phyloP scores from a whole-genome alignment of 1,140 invertebrate species.

The Micrasema longulum region DNA sequence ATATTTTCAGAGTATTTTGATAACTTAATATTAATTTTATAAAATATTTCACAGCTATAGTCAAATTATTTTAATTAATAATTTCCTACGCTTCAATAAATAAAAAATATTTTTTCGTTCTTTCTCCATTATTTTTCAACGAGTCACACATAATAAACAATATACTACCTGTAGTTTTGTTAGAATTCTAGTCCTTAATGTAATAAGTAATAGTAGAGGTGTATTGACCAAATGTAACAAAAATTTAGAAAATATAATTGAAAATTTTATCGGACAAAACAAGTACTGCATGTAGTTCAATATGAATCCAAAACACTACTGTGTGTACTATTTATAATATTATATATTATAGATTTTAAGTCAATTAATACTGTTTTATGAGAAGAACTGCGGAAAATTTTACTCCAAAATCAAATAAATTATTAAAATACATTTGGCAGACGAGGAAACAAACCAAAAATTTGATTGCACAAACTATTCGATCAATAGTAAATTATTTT shows the following conservation, averaged over 20 bases:
- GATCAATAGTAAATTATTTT: not conserved
- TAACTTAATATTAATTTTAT: slow-evolving; percentile 23
- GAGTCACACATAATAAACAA: too few species aligned
- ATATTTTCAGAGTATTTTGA: slow-evolving; percentile 32
- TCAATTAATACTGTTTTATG: too few species aligned
- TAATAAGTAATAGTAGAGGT: too few species aligned
- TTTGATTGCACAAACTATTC: not conserved
- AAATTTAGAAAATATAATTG: too few species aligned
- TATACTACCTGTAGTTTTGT: too few species aligned
- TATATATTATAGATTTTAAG: too few species aligned
- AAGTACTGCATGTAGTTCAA: too few species aligned
- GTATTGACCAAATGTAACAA: too few species aligned
- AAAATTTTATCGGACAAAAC: too few species aligned
- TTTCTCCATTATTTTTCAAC: not conserved
- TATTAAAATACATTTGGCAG: slow-evolving; percentile 13
- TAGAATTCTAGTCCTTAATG: too few species aligned
- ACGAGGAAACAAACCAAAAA: slow-evolving; percentile 8
- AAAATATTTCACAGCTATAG: slow-evolving; percentile 28
- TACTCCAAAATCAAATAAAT: slow-evolving; percentile 6
- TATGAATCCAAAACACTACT: too few species aligned
- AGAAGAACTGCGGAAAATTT: not conserved
- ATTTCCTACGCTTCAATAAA: slow-evolving; percentile 37
- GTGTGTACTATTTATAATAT: too few species aligned
- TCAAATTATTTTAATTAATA: slow-evolving; percentile 33
- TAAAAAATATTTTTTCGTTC: slow-evolving; percentile 19